phyloP scores from a whole-genome alignment of 2,797 vertebrate genomes.

The Novumbra hubbsi region DNA sequence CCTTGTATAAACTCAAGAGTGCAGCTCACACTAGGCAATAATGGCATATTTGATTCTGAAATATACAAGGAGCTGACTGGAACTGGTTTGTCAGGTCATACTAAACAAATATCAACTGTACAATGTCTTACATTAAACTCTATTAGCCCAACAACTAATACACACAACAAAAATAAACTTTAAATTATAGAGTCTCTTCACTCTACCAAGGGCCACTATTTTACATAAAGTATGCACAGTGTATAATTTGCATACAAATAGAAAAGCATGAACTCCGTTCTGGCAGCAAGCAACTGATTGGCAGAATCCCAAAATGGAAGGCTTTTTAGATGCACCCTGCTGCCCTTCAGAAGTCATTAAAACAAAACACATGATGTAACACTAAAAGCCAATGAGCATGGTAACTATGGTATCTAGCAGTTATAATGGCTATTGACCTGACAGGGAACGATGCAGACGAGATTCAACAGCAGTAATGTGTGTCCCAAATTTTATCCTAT shows the following conservation, averaged over 20 bases:
- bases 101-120: too few relatives aligned
- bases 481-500: neutral
- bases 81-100: too few relatives aligned
- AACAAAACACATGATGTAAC: neutral
- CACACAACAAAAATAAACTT: too few relatives aligned
- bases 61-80: too few relatives aligned
- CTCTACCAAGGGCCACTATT: neutral
- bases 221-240: neutral
- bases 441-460: neutral
- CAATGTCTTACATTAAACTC: too few relatives aligned
- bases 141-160: too few relatives aligned
- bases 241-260: neutral
- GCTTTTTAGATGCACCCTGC: neutral
- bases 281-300: neutral
- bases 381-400: neutral
- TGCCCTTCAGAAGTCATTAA: neutral
- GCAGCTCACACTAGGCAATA: too few relatives aligned
- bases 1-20: too few relatives aligned
- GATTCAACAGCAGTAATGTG: neutral
- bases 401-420: neutral
- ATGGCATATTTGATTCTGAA: too few relatives aligned
- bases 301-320: neutral
- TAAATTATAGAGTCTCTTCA: neutral
- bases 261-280: neutral
- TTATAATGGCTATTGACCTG: neutral